Evolutionary conservation across 2,113 vertebrate species (phyloP).

Genomic region (Mugil cephalus): DNA sequence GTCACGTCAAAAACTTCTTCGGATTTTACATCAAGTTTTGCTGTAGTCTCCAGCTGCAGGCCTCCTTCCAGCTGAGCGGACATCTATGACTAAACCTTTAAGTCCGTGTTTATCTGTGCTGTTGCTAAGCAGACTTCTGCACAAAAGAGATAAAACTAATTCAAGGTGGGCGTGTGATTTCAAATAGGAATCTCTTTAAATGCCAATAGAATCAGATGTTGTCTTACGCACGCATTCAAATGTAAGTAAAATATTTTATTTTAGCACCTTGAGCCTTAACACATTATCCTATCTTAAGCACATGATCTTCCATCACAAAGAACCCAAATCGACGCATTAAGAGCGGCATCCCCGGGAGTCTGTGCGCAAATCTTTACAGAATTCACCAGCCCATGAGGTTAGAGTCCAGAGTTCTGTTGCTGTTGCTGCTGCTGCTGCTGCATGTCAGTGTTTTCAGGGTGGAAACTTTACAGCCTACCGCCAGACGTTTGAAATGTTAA

Average conservation of each 20-base stretch:
- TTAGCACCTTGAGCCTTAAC: background rate
- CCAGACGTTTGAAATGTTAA: slow-evolving; percentile 76
- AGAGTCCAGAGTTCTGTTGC: background rate
- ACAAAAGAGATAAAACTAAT: background rate
- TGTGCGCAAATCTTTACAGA: background rate
- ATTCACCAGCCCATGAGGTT: slow-evolving; percentile 16
- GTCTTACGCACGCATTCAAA: slow-evolving; percentile 30
- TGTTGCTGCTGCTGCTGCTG: slow-evolving; percentile 15
- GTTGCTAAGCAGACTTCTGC: slow-evolving; percentile 12
- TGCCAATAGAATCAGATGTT: background rate
- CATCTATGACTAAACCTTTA: slow-evolving; percentile 75
- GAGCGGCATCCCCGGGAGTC: background rate
- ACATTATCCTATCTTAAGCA: background rate
- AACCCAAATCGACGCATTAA: background rate
- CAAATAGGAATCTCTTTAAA: background rate
- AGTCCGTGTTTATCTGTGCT: slow-evolving; percentile 10
- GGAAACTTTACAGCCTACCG: slow-evolving; percentile 72
- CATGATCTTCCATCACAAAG: background rate
- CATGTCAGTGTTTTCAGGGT: slow-evolving; percentile 44
- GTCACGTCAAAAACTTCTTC: slow-evolving; percentile 76
- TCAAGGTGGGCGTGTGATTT: too few species aligned
- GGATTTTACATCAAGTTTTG: slow-evolving; percentile 58
- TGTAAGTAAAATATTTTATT: background rate
- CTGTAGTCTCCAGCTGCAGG: slow-evolving; percentile 61
- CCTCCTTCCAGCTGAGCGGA: slow-evolving; percentile 70